A percentile compares a stretch with the other conserved stretches of the same genome.
Evolutionary conservation across 2,888 invertebrate species (phyloP).

Genomic region (Lutraria lutraria): DNA sequence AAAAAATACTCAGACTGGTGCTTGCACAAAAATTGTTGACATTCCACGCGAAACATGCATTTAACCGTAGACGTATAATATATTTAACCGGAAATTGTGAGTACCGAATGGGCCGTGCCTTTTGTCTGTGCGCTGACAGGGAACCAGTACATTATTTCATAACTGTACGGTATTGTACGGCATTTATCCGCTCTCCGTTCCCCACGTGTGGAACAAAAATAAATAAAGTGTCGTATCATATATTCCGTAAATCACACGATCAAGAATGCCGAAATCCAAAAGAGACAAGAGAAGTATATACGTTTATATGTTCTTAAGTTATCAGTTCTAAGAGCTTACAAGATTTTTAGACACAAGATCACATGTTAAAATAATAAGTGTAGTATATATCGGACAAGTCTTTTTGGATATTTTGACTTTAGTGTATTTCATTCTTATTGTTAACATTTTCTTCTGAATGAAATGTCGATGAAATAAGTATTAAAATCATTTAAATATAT

Average conservation of each 20-base stretch:
- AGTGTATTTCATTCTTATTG: background rate
- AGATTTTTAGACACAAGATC: background rate
- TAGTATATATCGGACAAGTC: background rate
- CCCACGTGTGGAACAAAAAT: background rate
- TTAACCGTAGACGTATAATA: too few species aligned
- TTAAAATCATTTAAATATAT: too few species aligned
- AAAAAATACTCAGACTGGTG: too few species aligned
- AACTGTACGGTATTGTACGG: background rate
- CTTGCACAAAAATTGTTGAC: too few species aligned
- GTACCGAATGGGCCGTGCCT: too few species aligned
- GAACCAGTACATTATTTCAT: too few species aligned
- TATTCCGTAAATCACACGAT: background rate
- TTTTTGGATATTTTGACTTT: background rate
- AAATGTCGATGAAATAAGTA: too few species aligned
- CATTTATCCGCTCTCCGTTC: background rate
- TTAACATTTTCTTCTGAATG: background rate
- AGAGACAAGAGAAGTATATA: slow-evolving; percentile 48
- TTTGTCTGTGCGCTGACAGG: too few species aligned
- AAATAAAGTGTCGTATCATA: background rate
- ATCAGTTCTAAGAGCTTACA: background rate
- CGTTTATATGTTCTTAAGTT: slow-evolving; percentile 4
- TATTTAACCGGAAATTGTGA: too few species aligned
- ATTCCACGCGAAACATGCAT: too few species aligned
- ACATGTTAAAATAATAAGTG: background rate
- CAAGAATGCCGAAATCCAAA: slow-evolving; percentile 54